A percentile compares a stretch with the other conserved stretches of the same genome.
Evolutionary conservation across 1,140 invertebrate species (phyloP).

Genomic region (Coptotermes formosanus): DNA sequence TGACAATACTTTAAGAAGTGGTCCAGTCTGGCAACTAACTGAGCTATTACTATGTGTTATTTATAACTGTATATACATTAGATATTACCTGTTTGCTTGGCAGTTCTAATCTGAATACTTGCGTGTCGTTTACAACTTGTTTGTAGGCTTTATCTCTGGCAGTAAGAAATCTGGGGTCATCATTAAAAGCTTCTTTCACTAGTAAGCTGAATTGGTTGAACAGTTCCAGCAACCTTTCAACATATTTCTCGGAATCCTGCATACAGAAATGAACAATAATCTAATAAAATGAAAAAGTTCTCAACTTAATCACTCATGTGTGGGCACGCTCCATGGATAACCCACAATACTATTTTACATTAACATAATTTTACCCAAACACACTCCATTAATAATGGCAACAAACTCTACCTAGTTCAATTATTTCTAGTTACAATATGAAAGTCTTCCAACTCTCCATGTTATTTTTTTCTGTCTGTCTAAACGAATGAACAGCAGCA

Average conservation of each 20-base stretch:
- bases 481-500: too few relatives aligned
- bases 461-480: too few relatives aligned
- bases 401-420: too few relatives aligned
- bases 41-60: too few relatives aligned
- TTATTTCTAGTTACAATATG: too few relatives aligned
- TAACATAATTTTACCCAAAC: too few relatives aligned
- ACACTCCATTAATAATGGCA: too few relatives aligned
- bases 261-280: constrained; percentile 33
- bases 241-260: constrained; percentile 98
- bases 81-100: constrained; percentile 61
- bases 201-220: constrained; percentile 91
- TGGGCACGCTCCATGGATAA: too few relatives aligned
- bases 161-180: constrained; percentile 96
- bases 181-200: constrained; percentile 92
- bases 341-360: too few relatives aligned
- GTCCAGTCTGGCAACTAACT: too few relatives aligned
- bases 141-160: constrained; percentile 98
- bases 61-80: neutral
- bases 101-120: constrained; percentile 86
- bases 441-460: too few relatives aligned
- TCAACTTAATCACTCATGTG: neutral
- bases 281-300: neutral
- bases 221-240: constrained; percentile 89
- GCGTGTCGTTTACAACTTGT: constrained; percentile 97
- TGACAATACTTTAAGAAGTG: too few relatives aligned